phyloP scores from a whole-genome alignment of 2,113 vertebrate species.

The Trogon surrucura region DNA sequence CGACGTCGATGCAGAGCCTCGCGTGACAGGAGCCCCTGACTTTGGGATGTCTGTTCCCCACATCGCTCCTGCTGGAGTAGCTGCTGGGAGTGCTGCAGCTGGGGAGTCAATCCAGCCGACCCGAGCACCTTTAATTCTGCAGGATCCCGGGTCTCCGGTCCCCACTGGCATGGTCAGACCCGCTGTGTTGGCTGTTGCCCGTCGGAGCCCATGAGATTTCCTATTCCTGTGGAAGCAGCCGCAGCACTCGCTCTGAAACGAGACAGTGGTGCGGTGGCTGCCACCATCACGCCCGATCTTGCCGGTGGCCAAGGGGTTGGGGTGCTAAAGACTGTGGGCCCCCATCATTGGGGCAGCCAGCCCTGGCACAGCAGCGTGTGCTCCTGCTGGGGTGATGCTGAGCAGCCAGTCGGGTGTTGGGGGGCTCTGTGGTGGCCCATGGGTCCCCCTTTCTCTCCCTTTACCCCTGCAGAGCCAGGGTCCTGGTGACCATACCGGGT shows the following conservation, averaged over 20 bases:
- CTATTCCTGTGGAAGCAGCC: background rate
- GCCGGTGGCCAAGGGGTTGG: rapidly evolving
- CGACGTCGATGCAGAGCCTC: background rate
- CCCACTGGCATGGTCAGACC: rapidly evolving
- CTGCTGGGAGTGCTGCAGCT: background rate
- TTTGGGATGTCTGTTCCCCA: background rate
- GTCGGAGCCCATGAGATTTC: rapidly evolving
- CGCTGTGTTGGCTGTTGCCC: rapidly evolving
- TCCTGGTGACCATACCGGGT: background rate
- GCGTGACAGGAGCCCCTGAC: rapidly evolving
- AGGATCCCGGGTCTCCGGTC: background rate
- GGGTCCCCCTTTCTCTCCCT: background rate
- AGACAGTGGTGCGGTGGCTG: rapidly evolving
- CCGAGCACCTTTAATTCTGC: rapidly evolving
- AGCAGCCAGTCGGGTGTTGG: rapidly evolving
- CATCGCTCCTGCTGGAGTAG: background rate
- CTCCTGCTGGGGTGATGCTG: rapidly evolving
- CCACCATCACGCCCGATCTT: background rate
- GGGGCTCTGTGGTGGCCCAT: rapidly evolving
- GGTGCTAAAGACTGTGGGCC: rapidly evolving
- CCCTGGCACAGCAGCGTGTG: background rate
- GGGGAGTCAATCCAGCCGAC: background rate
- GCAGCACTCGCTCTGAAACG: rapidly evolving
- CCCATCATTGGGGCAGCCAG: rapidly evolving
- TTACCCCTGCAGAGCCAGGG: background rate